Evolutionary conservation across 2,797 vertebrate genomes (phyloP), one percentile per base, ranked within the genome.

Genomic region (Nyctibius grandis): DNA sequence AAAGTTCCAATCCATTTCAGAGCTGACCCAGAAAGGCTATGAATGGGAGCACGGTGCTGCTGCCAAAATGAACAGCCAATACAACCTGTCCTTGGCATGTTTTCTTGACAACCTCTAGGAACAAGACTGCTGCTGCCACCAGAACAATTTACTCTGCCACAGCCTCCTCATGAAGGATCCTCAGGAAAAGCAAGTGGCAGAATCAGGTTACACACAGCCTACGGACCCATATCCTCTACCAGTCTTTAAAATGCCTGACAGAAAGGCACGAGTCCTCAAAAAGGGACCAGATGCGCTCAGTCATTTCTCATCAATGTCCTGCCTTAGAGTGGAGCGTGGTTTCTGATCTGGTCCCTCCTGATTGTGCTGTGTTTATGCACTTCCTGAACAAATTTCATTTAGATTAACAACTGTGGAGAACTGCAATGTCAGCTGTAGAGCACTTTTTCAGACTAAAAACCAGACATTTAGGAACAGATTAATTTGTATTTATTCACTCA

Each of bases 401-500:
- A 44, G 19, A 79, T 42, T 57, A 61, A 47, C 3, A 31, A 3
- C 20, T 33, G 31, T 12, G 23, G 9, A 87, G 15, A 69, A 54
- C 19, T 45, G 31, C 36, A 38, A 3, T 12, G 18, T 33, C 74
- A 59, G 36, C 26, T 56, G 54, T 2, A 79, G 12, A 69, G 45
- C 22, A 70, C 50, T 67, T 73, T 57, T 51, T n/a, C 70, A 91
- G 38, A 91, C 36, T 65, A 40, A 79, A 69, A 34, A 9, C 5
- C 63, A 91, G 75, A 82, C 83, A 56, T 82, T 70, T 59, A 85
- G 19, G 68, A 93, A 95, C 28, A 68, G 69, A 82, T 76, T 51
- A 1, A 21, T 91, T 73, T 79, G 57, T 38, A 47, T 97, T 96
- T 97, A 96, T 97, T 96, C 34, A 87, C 40, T 74, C 50, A 73